A percentile compares a stretch with the other conserved stretches of the same genome.
Conservation (phyloP, 2,797 vertebrate species). For the Cirrhinus molitorella region DNA sequence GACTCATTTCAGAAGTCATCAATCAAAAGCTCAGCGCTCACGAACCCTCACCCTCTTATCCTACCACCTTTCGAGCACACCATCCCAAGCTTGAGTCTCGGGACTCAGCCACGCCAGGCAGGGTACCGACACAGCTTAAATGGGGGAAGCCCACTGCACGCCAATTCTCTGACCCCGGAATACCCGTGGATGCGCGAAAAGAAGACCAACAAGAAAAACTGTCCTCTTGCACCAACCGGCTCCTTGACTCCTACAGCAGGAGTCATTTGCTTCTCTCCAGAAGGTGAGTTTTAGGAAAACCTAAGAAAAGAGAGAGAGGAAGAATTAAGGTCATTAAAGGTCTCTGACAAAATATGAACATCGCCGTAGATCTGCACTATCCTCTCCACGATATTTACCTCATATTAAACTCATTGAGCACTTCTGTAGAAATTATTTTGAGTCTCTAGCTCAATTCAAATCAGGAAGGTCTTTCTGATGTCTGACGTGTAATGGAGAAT, state of each 20-base stretch:
- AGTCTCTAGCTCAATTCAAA: not conserved
- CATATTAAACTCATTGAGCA: not conserved
- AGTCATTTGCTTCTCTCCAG: slow-evolving; percentile 86
- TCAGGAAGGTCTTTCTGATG: slow-evolving; percentile 80
- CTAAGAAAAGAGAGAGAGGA: not conserved
- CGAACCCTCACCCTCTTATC: slow-evolving; percentile 89
- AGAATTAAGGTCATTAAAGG: not conserved
- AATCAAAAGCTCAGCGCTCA: slow-evolving; percentile 96
- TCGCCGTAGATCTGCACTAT: not conserved
- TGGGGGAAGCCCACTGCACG: slow-evolving; percentile 83
- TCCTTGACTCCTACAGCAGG: slow-evolving; percentile 76
- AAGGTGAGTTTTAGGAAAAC: slow-evolving; percentile 84
- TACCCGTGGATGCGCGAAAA: slow-evolving; percentile 96
- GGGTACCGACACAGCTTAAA: slow-evolving; percentile 85
- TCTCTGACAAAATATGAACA: not conserved
- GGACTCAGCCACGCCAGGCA: slow-evolving; percentile 89
- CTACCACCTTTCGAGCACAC: slow-evolving; percentile 94
- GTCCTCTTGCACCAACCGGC: slow-evolving; percentile 63
- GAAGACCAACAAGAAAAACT: slow-evolving; percentile 88
- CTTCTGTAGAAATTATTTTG: not conserved
- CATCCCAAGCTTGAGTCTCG: slow-evolving; percentile 89
- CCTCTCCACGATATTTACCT: not conserved
- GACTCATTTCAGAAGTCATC: slow-evolving; percentile 99
- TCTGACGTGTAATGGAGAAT: slow-evolving; percentile 95
- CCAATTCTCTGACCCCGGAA: slow-evolving; percentile 83